Evolutionary conservation across 2,797 vertebrate genomes (phyloP).

Genomic region (Macropodus opercularis): DNA sequence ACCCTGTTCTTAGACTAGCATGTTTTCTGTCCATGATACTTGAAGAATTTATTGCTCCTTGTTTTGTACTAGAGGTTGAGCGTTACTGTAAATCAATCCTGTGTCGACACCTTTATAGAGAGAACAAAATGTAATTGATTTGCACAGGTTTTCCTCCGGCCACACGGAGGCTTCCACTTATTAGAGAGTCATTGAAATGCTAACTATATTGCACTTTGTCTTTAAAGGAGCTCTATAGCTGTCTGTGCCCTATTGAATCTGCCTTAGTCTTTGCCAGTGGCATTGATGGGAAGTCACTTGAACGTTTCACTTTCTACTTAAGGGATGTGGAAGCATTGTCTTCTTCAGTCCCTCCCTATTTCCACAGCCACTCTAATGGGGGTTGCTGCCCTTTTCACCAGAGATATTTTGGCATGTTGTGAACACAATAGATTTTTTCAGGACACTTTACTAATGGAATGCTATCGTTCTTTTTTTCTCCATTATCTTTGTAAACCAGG

Average conservation of each 20-base stretch:
- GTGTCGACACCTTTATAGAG: background rate
- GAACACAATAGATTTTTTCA: constrained; percentile 18
- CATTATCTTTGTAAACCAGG: constrained; percentile 31
- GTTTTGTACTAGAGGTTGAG: constrained; percentile 24
- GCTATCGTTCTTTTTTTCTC: constrained; percentile 31
- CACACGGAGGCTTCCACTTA: constrained; percentile 20
- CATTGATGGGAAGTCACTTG: constrained; percentile 60
- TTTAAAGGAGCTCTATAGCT: constrained; percentile 53
- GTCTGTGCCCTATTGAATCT: constrained; percentile 47
- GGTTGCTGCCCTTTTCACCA: constrained; percentile 53
- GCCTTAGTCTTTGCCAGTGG: constrained; percentile 58
- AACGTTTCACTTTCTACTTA: constrained; percentile 44
- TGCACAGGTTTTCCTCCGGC: constrained; percentile 20
- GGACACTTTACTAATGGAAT: constrained; percentile 29
- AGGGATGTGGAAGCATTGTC: constrained; percentile 60
- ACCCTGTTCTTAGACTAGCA: background rate
- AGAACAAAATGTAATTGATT: constrained; percentile 47
- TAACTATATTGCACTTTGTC: constrained; percentile 49
- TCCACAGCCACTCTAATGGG: constrained; percentile 47
- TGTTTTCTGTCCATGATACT: background rate
- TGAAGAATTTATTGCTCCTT: constrained; percentile 13
- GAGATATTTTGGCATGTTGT: constrained; percentile 28
- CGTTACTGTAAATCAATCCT: constrained; percentile 26
- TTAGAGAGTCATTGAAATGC: constrained; percentile 73
- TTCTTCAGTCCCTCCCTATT: constrained; percentile 31